Evolutionary conservation across 2,888 invertebrate genomes (phyloP), one percentile per base, ranked within the genome.

Genomic region (Nezara viridula): DNA sequence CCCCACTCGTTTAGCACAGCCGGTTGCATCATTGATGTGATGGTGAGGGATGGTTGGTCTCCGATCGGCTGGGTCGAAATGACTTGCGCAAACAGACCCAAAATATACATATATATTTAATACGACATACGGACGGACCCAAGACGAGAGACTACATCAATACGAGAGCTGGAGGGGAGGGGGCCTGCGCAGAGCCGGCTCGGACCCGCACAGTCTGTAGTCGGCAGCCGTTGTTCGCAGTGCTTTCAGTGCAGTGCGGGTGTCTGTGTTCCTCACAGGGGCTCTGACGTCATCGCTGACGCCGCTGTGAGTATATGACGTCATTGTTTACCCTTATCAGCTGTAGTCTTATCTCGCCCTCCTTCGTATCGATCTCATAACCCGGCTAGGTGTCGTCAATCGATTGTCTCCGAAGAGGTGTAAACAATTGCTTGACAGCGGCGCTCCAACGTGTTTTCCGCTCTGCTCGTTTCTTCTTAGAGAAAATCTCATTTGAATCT

Each of bases 311-410:
- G 66, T 73, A 73, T 73, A 73, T 73, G 66, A 73, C 66, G 66
- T 73, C 66, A 73, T 73, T 73, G 66, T 73, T 73, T 73, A 73
- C 66, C 66, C 66, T 73, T 73, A 73, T 73, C 66, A 73, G 66
- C 66, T 73, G 66, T 73, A 73, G 66, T 73, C 66, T 73, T 73
- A 73, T 73, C 66, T 73, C 66, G 32, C 37, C 32, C 19, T 73
- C 32, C 37, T 37, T 37, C 19, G 32, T 73, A 73, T 73, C 66
- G 66, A 73, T 73, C 37, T 32, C 37, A 73, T 27, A 27, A 60
- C n/a, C 27, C 27, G 60, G 12, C 32, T 32, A 66, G 66, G 66
- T 73, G 66, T 73, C 27, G 14, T 60, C 14, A 19, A 73, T 73
- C 32, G 66, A 73, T 73, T 73, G 19, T 73, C 5, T 37, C 32